phyloP scores from a whole-genome alignment of 2,888 invertebrate genomes.

The Furcula furcula region DNA sequence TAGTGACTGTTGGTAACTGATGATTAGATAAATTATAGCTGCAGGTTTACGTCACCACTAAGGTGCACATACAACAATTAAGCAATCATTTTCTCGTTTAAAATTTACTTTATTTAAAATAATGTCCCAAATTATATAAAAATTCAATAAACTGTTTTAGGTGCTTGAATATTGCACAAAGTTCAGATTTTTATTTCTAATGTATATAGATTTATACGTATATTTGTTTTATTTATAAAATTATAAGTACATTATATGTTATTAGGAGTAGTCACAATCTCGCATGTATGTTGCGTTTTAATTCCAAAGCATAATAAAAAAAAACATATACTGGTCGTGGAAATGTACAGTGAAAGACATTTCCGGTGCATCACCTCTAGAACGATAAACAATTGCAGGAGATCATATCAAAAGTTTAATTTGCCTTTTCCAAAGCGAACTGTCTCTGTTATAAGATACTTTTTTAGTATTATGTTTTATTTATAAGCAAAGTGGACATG shows the following conservation, averaged over 20 bases:
- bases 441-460: not conserved
- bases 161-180: slow-evolving; percentile 7
- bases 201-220: slow-evolving; percentile 20
- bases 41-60: too few relatives aligned
- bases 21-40: too few relatives aligned
- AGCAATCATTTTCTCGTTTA: too few relatives aligned
- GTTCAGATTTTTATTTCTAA: slow-evolving; percentile 4
- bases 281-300: slow-evolving; percentile 4
- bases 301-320: slow-evolving; percentile 9
- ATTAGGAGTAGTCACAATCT: slow-evolving; percentile 5
- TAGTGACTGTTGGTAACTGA: too few relatives aligned
- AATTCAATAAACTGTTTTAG: not conserved
- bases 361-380: too few relatives aligned
- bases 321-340: too few relatives aligned
- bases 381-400: too few relatives aligned
- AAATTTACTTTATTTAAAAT: too few relatives aligned
- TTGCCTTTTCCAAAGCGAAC: not conserved
- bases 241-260: slow-evolving; percentile 3
- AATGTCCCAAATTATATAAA: too few relatives aligned
- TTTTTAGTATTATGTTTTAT: slow-evolving; percentile 8
- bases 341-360: too few relatives aligned
- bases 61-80: too few relatives aligned
- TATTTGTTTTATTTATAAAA: slow-evolving; percentile 14
- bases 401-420: too few relatives aligned
- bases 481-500: slow-evolving; percentile 21